Evolutionary conservation across 2,797 vertebrate genomes (phyloP), one percentile per base, ranked within the genome.

Genomic region (Falco naumanni): DNA sequence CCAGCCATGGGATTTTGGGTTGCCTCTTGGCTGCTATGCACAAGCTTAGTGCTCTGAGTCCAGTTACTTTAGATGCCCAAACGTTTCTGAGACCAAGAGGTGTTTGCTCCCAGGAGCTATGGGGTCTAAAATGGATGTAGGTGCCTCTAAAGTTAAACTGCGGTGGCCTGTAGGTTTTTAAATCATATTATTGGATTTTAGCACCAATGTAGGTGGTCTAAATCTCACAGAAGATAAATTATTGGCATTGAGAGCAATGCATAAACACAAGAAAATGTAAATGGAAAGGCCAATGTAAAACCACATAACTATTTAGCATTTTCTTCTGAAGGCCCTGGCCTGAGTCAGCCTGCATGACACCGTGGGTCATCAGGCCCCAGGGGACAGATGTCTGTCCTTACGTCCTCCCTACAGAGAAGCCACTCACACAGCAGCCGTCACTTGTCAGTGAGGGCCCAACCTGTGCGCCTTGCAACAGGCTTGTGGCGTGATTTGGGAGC

Each of bases 1-100:
- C n/a, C 45, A 43, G 10, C 15, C 5, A 5, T 9, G 53, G 41
- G 41, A 43, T 16, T 17, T 28, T 37, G 0, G 0, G 6, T 25
- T 71, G 37, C 37, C 48, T 45, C 28, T 18, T 48, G 64, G 59
- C 84, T 76, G 53, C 53, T 16, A 31, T 79, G 37, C 15, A 20
- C 37, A 63, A 87, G 15, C 6, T 70, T 47, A 59, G 8, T 56
- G 33, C 31, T 70, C 63, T 3, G 5, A 18, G 63, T 63, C 65
- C 10, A 43, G 31, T 26, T 82, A 24, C 29, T 90, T 82, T 84
- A 76, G 78, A 76, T 19, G 51, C 18, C 39, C 45, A 81, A 56
- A 79, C 0, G 0, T 43, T 86, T 86, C 25, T 79, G 56, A 86
- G 57, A 82, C 65, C 4, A 53, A 26, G 26, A 81, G 34, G 18